These are phyloP conservation scores for Albula glossodonta DNA, from an alignment of 2,113 vertebrate species.

Conservation along the genomic window DNA sequence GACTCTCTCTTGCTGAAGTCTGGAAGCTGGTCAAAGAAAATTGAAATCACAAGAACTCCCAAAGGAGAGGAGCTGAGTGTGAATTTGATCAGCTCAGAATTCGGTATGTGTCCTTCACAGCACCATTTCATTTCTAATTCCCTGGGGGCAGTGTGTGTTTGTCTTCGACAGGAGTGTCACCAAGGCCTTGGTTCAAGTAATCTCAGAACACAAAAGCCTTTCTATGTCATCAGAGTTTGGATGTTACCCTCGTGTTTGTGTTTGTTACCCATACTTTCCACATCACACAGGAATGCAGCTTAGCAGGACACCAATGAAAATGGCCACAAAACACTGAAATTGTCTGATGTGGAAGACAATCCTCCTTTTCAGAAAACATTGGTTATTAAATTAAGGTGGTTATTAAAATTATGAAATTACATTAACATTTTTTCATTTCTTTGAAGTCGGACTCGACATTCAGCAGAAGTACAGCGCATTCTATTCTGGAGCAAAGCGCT, in stretches of 20 bases:
- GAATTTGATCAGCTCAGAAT: constrained; percentile 94
- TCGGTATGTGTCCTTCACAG: constrained; percentile 70
- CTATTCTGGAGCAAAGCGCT: constrained; percentile 69
- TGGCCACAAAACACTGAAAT: too few relatives aligned
- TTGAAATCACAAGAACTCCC: constrained; percentile 78
- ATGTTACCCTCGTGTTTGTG: too few relatives aligned
- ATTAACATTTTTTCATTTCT: constrained; percentile 19
- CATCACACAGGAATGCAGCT: too few relatives aligned
- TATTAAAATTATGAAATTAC: constrained; percentile 20
- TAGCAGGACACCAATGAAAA: too few relatives aligned
- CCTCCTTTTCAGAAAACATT: neutral
- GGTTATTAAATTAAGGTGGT: neutral
- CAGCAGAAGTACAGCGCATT: constrained; percentile 77
- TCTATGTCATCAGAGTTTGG: neutral
- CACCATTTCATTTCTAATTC: too few relatives aligned
- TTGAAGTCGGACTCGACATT: constrained; percentile 88
- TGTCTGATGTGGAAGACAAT: too few relatives aligned
- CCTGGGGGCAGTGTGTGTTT: neutral
- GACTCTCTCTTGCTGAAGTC: constrained; percentile 81
- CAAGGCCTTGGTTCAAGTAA: too few relatives aligned
- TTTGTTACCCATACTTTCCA: too few relatives aligned
- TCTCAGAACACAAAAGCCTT: neutral
- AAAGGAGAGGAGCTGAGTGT: constrained; percentile 83
- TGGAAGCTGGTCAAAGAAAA: constrained; percentile 87
- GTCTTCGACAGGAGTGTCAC: too few relatives aligned